These are phyloP conservation scores for Mesorhabditis belari DNA, from an alignment of 2,888 invertebrate genomes.

Conservation along the genomic window DNA sequence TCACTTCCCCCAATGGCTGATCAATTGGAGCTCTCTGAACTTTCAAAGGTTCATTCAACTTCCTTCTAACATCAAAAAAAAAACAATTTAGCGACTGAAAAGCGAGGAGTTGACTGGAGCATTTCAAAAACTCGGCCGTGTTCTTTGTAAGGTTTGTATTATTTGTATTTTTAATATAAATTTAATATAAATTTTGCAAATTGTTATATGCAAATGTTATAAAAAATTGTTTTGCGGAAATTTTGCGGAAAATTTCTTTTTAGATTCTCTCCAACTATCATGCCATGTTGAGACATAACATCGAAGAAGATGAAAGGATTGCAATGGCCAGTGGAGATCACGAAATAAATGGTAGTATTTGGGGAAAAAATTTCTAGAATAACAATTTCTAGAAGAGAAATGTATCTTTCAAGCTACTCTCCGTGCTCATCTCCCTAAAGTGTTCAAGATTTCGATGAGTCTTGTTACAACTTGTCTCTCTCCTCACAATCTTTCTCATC, in stretches of 20 bases:
- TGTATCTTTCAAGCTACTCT: background rate
- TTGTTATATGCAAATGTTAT: too few relatives aligned
- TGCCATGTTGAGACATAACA: conserved; percentile 34
- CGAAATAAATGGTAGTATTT: background rate
- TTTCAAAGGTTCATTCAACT: background rate
- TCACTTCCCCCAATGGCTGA: background rate
- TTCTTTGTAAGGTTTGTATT: conserved; percentile 6
- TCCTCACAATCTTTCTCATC: background rate
- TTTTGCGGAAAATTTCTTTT: conserved; percentile 36
- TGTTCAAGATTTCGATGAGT: background rate
- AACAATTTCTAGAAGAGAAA: background rate
- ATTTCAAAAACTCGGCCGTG: conserved; percentile 7
- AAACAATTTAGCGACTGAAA: background rate
- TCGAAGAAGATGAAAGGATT: conserved; percentile 31
- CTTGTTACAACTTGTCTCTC: background rate
- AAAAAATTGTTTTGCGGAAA: background rate
- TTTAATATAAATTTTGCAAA: conserved; percentile 17
- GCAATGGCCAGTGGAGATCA: background rate
- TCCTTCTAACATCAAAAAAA: too few relatives aligned
- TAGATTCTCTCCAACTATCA: conserved; percentile 37
- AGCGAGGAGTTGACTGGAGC: background rate
- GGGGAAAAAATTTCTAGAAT: background rate
- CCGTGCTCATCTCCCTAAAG: background rate
- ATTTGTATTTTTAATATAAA: too few relatives aligned
- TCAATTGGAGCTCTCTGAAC: background rate